phyloP scores from a whole-genome alignment of 92 coral and sea anemone genomes.

The Isaurus tuberculatus region DNA sequence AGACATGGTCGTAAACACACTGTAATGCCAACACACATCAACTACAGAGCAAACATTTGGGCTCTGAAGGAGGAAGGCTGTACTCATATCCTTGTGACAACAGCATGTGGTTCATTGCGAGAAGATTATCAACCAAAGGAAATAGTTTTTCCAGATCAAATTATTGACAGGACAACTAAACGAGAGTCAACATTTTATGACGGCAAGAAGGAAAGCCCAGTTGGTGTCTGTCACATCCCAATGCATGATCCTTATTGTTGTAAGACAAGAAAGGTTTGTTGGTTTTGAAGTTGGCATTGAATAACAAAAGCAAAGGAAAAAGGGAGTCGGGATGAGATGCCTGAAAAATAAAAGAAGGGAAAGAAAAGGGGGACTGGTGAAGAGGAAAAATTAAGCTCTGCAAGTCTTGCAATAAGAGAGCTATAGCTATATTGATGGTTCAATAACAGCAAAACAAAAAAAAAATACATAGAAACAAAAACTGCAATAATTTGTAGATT shows the following conservation, averaged over 20 bases:
- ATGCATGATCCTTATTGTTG: slow-evolving; percentile 96
- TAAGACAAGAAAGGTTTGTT: slow-evolving; percentile 78
- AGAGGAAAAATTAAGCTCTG: no score
- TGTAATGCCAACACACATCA: slow-evolving; percentile 88
- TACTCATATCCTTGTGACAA: slow-evolving; percentile 94
- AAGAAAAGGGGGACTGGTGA: no score
- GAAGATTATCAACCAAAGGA: slow-evolving; percentile 87
- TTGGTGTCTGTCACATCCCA: slow-evolving; percentile 93
- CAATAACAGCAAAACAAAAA: no score
- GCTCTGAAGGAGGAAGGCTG: slow-evolving; percentile 96
- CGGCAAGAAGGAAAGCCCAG: slow-evolving; percentile 86
- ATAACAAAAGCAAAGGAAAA: no score
- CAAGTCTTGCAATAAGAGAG: no score
- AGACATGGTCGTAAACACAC: slow-evolving; percentile 96
- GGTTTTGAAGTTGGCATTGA: neutral
- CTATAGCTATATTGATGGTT: no score
- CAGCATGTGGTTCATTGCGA: slow-evolving; percentile 93
- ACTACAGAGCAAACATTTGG: slow-evolving; percentile 91
- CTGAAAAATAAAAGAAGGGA: no score
- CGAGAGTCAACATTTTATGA: slow-evolving; percentile 93
- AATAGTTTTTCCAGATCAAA: slow-evolving; percentile 94
- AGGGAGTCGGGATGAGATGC: no score
- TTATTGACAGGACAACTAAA: slow-evolving; percentile 93
- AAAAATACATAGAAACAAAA: no score
- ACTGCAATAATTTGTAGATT: no score